Percentiles rank a stretch among this genome's conserved stretches.
Evolutionary conservation across 2,113 vertebrate species (phyloP).

Genomic region (Phoenicopterus ruber): DNA sequence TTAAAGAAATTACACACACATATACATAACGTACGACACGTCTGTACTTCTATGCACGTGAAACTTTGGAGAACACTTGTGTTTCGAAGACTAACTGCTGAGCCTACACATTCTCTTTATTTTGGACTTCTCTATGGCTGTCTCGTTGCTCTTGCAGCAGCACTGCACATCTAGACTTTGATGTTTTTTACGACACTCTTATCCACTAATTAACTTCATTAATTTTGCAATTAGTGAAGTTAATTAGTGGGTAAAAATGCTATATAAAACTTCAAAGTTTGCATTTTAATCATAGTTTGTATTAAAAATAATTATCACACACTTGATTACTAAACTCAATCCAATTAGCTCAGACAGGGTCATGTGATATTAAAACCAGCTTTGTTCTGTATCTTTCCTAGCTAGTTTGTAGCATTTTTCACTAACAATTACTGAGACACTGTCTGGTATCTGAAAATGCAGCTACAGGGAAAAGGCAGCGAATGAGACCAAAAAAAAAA

Average conservation of each 20-base stretch:
- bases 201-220: constrained; percentile 74
- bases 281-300: constrained; percentile 72
- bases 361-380: background rate
- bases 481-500: background rate
- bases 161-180: constrained; percentile 66
- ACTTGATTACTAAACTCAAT: constrained; percentile 55
- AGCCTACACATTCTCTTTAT: constrained; percentile 6
- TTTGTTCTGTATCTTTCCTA: constrained; percentile 26
- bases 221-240: constrained; percentile 66
- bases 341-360: constrained; percentile 38
- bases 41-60: background rate
- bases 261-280: constrained; percentile 75
- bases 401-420: background rate
- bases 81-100: constrained; percentile 27
- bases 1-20: background rate
- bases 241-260: constrained; percentile 72
- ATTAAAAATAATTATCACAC: constrained; percentile 64
- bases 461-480: background rate
- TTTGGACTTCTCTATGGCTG: background rate
- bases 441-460: background rate
- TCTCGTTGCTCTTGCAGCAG: constrained; percentile 42
- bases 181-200: constrained; percentile 67
- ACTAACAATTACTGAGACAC: background rate
- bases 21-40: background rate
- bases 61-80: background rate